Base-by-base conservation (phyloP, 2,888 invertebrate species). In the Epinotia nisella region DNA sequence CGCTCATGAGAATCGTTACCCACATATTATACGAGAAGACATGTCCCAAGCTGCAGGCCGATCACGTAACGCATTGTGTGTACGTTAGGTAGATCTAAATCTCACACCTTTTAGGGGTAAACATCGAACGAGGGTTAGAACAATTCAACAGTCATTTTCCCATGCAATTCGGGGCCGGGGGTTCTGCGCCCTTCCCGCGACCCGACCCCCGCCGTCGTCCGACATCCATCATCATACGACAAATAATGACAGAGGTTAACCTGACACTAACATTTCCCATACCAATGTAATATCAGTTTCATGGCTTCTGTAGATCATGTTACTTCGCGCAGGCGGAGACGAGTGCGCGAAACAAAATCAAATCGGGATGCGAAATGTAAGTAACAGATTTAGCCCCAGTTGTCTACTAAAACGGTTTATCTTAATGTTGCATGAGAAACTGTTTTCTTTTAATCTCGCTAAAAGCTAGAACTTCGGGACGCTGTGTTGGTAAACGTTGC, bases 361-460 rank as follows among this genome's bases (percentile, higher is more conserved):
- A 45, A 11, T 45, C 11, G 45, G 11, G 9, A n/a, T 17, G 7
- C 17, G 4, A 17, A 17, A 17, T 17, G 10, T 5, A 2, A 17
- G 17, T 17, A 15, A 29, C 7, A 9, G 21, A 61, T 41, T 55
- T 17, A 61, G 41, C 53, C 29, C 29, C 58, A 35, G 56, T 51
- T 60, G 35, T 60, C 24, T n/a, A 55, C 61, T 55, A 55, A 70
- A 61, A 70, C 41, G 53, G 61, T n/a, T n/a, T 41, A 35, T n/a
- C n/a, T 49, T 53, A 58, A 67, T 58, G 53, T 61, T 55, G 21
- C 66, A 71, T 61, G 71, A 71, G 66, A 55, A 66, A 67, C 66
- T 55, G 66, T 71, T 55, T 71, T 61, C 60, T 61, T 71, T 71
- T 67, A 71, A 67, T 71, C 66, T 45, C 53, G 45, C 71, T 71